Conservation (phyloP, 2,797 vertebrate species). For the Sitta carolinensis region DNA sequence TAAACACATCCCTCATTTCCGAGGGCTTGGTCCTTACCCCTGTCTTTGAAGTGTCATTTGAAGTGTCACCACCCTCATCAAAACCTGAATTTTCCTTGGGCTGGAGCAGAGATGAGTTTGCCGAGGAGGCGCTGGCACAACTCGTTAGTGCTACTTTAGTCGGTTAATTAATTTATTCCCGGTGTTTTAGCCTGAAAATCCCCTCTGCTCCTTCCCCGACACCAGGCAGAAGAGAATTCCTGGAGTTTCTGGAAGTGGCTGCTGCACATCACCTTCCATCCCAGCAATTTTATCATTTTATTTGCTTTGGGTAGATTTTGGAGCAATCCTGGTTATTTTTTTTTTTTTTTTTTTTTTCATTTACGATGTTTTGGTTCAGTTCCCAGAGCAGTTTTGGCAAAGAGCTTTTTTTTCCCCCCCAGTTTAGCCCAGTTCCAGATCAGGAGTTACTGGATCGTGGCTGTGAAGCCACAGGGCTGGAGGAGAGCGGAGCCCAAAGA, state of each 20-base stretch:
- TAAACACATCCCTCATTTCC: conserved; percentile 47
- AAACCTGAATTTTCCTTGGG: background rate
- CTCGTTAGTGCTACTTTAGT: background rate
- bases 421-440: background rate
- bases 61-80: conserved; percentile 5
- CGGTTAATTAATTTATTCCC: background rate
- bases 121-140: background rate
- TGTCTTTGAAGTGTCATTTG: conserved; percentile 14
- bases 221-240: background rate
- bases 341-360: background rate
- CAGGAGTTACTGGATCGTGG: rapidly evolving
- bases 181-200: background rate
- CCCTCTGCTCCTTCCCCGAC: background rate
- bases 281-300: too few species aligned
- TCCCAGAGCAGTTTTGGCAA: background rate
- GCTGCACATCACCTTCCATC: background rate
- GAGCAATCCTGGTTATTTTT: background rate
- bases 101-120: background rate
- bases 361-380: rapidly evolving
- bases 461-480: background rate
- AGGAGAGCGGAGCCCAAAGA: background rate
- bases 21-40: background rate
- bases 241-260: rapidly evolving
- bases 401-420: rapidly evolving
- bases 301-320: background rate